A percentile compares a stretch with the other conserved stretches of the same genome.
These are phyloP conservation scores for Sycophaga agraensis DNA, from an alignment of 1,140 invertebrate genomes.

Conservation along the genomic window DNA sequence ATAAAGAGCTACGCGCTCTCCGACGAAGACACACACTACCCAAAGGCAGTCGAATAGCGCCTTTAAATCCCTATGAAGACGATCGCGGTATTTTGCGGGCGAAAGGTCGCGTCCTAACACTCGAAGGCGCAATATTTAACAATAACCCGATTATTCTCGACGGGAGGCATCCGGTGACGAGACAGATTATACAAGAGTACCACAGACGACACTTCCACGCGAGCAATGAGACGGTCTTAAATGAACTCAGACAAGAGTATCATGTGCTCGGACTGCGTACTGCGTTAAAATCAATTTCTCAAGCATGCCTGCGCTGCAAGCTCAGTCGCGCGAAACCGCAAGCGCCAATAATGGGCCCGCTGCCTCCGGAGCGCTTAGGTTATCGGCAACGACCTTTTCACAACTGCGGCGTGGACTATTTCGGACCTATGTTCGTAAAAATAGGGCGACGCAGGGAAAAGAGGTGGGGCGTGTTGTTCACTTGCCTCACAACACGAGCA, in stretches of 20 bases:
- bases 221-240: conserved; percentile 28
- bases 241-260: conserved; percentile 31
- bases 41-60: background rate
- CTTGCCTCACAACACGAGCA: conserved; percentile 32
- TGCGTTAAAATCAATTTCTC: conserved; percentile 9
- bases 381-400: conserved; percentile 32
- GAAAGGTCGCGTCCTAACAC: background rate
- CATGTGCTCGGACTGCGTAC: conserved; percentile 27
- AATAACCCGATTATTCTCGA: conserved; percentile 10
- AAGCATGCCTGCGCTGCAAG: background rate
- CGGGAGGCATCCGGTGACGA: background rate
- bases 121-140: background rate
- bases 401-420: conserved; percentile 38
- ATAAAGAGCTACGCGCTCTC: background rate
- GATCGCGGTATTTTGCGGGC: background rate
- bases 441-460: conserved; percentile 37
- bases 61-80: background rate
- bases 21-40: background rate
- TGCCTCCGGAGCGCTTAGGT: background rate
- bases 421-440: conserved; percentile 11
- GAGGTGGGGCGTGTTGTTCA: conserved; percentile 42
- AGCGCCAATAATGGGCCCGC: conserved; percentile 19
- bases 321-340: background rate
- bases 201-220: conserved; percentile 26
- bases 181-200: conserved; percentile 20